Evolutionary conservation across 1,140 invertebrate species (phyloP).

Genomic region (Alviniconcha marisindica): DNA sequence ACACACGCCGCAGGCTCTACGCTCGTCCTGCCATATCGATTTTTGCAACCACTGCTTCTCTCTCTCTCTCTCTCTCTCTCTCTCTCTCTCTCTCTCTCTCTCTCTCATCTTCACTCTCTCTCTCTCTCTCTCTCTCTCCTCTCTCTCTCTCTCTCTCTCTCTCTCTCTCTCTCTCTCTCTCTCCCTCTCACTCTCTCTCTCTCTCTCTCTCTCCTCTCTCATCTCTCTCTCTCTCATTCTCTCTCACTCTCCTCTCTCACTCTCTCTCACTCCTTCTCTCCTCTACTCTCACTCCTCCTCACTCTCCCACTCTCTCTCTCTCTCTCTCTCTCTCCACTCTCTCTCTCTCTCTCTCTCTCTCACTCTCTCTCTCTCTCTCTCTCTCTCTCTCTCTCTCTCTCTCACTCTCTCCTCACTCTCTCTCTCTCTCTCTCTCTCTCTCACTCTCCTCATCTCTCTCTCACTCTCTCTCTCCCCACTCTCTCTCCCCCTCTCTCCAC

Average conservation of each 20-base stretch:
- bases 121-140: constrained; percentile 22
- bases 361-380: not conserved
- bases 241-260: not conserved
- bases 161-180: constrained; percentile 22
- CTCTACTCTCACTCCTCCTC: no score
- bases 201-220: constrained; percentile 13
- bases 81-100: constrained; percentile 41
- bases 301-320: no score
- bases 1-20: no score
- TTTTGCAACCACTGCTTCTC: no score
- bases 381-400: not conserved
- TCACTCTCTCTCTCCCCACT: no score
- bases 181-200: not conserved
- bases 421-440: constrained; percentile 6
- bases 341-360: not conserved
- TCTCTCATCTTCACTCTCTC: constrained; percentile 6
- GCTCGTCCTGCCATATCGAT: no score
- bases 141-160: constrained; percentile 24
- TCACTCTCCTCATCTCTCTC: no score
- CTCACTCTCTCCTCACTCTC: not conserved
- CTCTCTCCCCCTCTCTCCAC: no score
- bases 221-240: constrained; percentile 10
- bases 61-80: constrained; percentile 31
- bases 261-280: not conserved
- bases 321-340: not conserved